These are phyloP conservation scores for Dipodomys merriami DNA, from an alignment of 2,113 vertebrate genomes.

Conservation along the genomic window DNA sequence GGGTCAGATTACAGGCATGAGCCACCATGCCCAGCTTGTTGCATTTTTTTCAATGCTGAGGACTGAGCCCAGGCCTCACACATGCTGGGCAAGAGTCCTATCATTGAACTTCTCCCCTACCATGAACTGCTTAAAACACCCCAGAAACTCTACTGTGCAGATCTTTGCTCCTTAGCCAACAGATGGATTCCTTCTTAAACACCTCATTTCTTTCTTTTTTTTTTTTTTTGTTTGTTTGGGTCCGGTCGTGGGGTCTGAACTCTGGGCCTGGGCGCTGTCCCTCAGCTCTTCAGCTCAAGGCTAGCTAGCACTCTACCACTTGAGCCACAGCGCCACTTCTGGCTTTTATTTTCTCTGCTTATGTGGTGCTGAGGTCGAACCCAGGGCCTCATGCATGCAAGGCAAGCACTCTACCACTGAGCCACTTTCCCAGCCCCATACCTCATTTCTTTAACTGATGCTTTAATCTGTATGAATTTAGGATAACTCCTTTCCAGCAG, in stretches of 20 bases:
- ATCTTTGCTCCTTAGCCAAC: background rate
- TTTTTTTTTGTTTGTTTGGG: too few relatives aligned
- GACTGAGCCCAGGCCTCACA: background rate
- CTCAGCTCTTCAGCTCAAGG: too few relatives aligned
- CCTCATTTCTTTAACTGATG: background rate
- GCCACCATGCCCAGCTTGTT: background rate
- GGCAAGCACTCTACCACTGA: too few relatives aligned
- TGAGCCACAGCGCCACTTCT: too few relatives aligned
- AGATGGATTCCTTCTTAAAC: background rate
- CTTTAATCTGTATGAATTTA: conserved; percentile 2
- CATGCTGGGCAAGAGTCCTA: background rate
- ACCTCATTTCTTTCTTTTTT: background rate
- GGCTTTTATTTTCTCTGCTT: too few relatives aligned
- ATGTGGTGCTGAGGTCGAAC: too few relatives aligned
- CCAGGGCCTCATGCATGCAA: too few relatives aligned
- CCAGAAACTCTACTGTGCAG: background rate
- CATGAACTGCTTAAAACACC: background rate
- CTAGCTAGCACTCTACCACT: too few relatives aligned
- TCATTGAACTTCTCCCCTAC: background rate
- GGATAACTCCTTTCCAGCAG: background rate
- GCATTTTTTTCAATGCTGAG: background rate
- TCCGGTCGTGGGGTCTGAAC: too few relatives aligned
- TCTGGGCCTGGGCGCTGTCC: too few relatives aligned
- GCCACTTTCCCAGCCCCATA: background rate
- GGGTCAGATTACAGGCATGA: background rate